Evolutionary conservation across 2,888 invertebrate genomes (phyloP), one percentile per base, ranked within the genome.

Genomic region (Drosophila quinaria): DNA sequence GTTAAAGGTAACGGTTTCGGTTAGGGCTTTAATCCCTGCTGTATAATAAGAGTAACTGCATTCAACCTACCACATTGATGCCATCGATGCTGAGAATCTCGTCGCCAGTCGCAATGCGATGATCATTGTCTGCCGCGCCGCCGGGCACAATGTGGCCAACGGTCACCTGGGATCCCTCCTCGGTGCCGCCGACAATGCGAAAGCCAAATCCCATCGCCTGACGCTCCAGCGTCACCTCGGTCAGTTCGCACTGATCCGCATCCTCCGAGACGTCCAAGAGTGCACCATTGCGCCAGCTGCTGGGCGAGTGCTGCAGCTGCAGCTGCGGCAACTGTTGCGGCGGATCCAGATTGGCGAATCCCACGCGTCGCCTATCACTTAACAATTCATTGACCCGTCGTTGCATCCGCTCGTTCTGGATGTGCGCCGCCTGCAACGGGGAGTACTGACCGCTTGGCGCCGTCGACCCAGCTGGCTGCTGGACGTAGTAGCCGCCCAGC

Each of bases 131-230:
- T 2, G 98, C 99, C 2, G 99, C 97, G 3, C 99, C 99, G 25
- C 98, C 98, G 1, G 98, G 97, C 59, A 99, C 98, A 74, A 99
- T 98, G 92, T 98, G 97, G 2, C 99, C 99, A 31, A 99, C 98
- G 10, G 98, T 97, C 70, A 99, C 98, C 93, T 98, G 96, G 74
- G 98, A 98, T 65, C 98, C 97, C 94, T 99, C 99, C 93, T 99
- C 99, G 0, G 98, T 98, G 42, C 99, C 99, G 22, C 99, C 99
- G 35, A 99, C 97, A 91, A 99, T 98, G 72, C 99, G 95, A 94
- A 99, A 99, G 9, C 99, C 99, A 94, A 99, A 99, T 2, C 99
- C 99, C 62, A 96, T 96, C 39, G 97, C 96, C 84, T 98, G 97
- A n/a, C 98, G 94, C 51, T 96, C 96, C 56, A 99, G 93, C 0